Percentiles rank a stretch among this genome's conserved stretches.
These are phyloP conservation scores for Myrmophylax atrothorax DNA, from an alignment of 2,113 vertebrate genomes.

Conservation along the genomic window DNA sequence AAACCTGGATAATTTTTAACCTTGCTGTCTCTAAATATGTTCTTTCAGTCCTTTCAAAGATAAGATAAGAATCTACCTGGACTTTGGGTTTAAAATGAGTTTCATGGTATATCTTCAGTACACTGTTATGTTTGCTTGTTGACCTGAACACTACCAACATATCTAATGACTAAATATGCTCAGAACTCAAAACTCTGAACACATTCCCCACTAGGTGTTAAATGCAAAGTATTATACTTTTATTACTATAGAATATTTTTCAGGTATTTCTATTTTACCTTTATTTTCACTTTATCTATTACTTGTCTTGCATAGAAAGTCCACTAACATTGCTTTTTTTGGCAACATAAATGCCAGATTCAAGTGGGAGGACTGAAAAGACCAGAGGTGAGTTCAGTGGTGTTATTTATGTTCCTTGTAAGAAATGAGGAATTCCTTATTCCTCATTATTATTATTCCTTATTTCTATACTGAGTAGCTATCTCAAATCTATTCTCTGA, in stretches of 20 bases:
- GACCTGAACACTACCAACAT: background rate
- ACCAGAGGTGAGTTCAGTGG: background rate
- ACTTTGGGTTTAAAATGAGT: background rate
- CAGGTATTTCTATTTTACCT: background rate
- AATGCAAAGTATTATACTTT: background rate
- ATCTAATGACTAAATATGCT: background rate
- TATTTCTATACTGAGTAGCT: background rate
- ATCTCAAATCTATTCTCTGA: background rate
- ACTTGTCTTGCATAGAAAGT: background rate
- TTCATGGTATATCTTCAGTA: background rate
- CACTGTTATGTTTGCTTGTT: background rate
- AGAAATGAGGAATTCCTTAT: background rate
- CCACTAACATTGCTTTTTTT: background rate
- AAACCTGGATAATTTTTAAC: constrained; percentile 39
- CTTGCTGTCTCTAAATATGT: background rate
- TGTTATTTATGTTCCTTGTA: background rate
- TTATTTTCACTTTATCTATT: background rate
- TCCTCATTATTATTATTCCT: background rate
- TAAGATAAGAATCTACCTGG: fast-evolving
- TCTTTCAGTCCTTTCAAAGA: background rate
- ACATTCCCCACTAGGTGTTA: background rate
- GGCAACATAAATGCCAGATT: background rate
- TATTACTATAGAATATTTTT: background rate
- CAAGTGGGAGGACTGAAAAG: background rate
- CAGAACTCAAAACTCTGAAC: background rate